These are phyloP conservation scores for Callipepla californica DNA, from an alignment of 2,113 vertebrate genomes.

Conservation along the genomic window DNA sequence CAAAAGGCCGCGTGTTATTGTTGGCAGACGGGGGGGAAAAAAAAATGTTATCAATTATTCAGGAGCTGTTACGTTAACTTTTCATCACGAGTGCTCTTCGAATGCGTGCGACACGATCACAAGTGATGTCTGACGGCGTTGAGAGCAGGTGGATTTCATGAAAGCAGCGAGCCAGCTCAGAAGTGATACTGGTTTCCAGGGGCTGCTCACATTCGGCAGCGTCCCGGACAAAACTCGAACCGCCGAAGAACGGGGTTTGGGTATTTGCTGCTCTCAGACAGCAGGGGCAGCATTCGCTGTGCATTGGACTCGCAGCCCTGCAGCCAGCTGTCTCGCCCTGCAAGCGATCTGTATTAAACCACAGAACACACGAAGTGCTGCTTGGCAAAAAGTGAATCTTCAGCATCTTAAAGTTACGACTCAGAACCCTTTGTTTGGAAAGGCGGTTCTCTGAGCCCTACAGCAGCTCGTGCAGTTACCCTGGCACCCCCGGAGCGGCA, in stretches of 20 bases:
- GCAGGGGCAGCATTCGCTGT: slow-evolving; percentile 58
- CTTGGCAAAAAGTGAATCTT: background rate
- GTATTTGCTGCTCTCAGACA: slow-evolving; percentile 1
- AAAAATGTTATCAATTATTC: background rate
- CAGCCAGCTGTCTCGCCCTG: background rate
- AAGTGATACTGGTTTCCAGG: background rate
- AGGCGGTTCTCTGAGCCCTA: background rate
- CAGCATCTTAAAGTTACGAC: background rate
- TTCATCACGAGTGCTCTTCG: background rate
- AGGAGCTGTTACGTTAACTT: background rate
- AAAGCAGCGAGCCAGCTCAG: background rate
- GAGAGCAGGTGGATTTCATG: background rate
- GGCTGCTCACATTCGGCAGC: background rate
- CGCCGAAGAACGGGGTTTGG: background rate
- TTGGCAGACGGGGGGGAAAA: background rate
- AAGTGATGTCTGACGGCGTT: background rate
- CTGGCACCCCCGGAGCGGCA: background rate
- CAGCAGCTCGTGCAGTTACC: background rate
- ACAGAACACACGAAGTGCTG: background rate
- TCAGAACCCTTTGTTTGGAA: background rate
- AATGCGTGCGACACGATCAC: rapidly evolving
- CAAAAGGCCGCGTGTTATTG: background rate
- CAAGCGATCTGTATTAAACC: background rate
- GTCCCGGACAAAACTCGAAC: background rate
- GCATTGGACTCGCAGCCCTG: background rate